Evolutionary conservation across 2,888 invertebrate species (phyloP).

Genomic region (Leistus spinibarbis): DNA sequence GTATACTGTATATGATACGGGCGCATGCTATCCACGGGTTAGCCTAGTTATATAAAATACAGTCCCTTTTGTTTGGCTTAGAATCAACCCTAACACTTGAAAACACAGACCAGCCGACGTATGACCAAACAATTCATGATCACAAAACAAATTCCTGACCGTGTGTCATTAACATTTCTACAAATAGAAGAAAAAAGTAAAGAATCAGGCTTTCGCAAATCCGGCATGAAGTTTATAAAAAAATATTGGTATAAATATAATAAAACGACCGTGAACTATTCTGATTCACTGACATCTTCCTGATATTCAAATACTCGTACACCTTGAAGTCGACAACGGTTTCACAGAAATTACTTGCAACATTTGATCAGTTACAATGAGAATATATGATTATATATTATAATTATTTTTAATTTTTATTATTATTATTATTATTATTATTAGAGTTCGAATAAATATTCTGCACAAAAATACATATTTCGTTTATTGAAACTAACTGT

Average conservation of each 20-base stretch:
- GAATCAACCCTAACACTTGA: too few relatives aligned
- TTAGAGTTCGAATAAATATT: neutral
- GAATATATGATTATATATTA: neutral
- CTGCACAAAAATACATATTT: too few relatives aligned
- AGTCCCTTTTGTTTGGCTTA: too few relatives aligned
- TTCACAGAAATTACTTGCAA: neutral
- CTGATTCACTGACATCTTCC: neutral
- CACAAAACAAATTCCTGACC: neutral
- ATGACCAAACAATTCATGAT: neutral
- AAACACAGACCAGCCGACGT: neutral
- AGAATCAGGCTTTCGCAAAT: neutral
- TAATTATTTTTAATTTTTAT: neutral
- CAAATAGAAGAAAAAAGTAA: neutral
- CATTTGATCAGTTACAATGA: neutral
- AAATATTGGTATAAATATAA: neutral
- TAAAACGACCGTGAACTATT: neutral
- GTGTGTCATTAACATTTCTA: neutral
- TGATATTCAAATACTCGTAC: neutral
- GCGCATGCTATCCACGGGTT: too few relatives aligned
- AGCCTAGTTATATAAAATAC: too few relatives aligned
- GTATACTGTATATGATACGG: too few relatives aligned
- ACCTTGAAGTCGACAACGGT: neutral
- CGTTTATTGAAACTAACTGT: too few relatives aligned
- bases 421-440: neutral
- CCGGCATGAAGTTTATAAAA: neutral